Conservation (phyloP, 2,888 invertebrate species). For the Gerosis bhagava region DNA sequence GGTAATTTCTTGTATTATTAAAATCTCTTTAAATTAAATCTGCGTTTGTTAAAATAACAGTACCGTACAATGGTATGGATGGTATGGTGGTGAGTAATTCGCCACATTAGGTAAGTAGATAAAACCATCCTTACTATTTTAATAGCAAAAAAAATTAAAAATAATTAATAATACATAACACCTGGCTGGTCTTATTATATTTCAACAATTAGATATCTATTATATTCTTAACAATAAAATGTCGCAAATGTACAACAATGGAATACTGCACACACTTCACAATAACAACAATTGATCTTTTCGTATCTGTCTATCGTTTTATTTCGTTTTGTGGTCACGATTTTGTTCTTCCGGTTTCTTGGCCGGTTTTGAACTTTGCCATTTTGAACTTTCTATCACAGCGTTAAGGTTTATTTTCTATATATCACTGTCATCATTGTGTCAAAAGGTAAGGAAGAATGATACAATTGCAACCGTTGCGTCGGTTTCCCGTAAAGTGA, state of each 20-base stretch:
- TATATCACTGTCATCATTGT: neutral
- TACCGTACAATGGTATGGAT: too few species aligned
- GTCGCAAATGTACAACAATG: slow-evolving; percentile 9
- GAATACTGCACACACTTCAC: neutral
- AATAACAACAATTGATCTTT: slow-evolving; percentile 15
- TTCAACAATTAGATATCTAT: slow-evolving; percentile 1
- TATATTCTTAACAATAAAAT: slow-evolving; percentile 1
- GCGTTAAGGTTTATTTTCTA: slow-evolving; percentile 34
- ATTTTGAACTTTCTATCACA: slow-evolving; percentile 11
- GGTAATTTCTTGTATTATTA: too few species aligned
- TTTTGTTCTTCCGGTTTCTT: slow-evolving; percentile 26
- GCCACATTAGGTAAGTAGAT: too few species aligned
- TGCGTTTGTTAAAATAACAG: too few species aligned
- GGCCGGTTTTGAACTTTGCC: neutral
- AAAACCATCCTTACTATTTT: too few species aligned
- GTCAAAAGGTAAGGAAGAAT: slow-evolving; percentile 47
- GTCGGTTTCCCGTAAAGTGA: slow-evolving; percentile 73
- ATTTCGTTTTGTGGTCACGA: slow-evolving; percentile 25
- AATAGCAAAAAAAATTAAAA: too few species aligned
- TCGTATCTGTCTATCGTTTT: slow-evolving; percentile 4
- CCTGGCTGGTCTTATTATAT: slow-evolving; percentile 11
- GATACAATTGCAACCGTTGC: slow-evolving; percentile 66
- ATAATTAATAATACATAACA: too few species aligned
- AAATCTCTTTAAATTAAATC: too few species aligned
- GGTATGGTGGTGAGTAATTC: too few species aligned